A percentile compares a stretch with the other conserved stretches of the same genome.
These are phyloP conservation scores for Serripes groenlandicus DNA, from an alignment of 2,888 invertebrate species.

Conservation along the genomic window DNA sequence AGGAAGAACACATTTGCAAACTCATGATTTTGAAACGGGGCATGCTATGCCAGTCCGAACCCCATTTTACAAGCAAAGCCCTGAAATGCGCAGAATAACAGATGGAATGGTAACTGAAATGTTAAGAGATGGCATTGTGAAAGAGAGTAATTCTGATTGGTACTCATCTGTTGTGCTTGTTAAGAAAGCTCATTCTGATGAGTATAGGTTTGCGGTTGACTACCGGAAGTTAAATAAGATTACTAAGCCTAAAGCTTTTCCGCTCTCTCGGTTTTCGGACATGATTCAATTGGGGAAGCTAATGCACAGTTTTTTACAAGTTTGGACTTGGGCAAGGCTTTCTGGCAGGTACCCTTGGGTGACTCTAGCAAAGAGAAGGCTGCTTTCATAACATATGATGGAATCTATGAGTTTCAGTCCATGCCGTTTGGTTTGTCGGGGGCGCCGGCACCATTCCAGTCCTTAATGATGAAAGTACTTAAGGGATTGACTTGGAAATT, in stretches of 20 bases:
- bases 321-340: constrained; percentile 49
- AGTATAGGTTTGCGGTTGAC: constrained; percentile 43
- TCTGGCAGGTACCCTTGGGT: constrained; percentile 18
- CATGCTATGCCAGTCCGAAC: constrained; percentile 40
- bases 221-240: constrained; percentile 39
- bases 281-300: constrained; percentile 63
- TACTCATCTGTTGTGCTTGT: not conserved
- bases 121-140: not conserved
- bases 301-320: constrained; percentile 55
- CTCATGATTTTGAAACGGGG: constrained; percentile 45
- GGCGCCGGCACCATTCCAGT: constrained; percentile 40
- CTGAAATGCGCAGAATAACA: not conserved
- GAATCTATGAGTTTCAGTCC: constrained; percentile 50
- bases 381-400: constrained; percentile 58
- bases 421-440: constrained; percentile 54
- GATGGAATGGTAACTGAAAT: constrained; percentile 1
- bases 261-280: constrained; percentile 58
- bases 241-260: constrained; percentile 48
- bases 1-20: constrained; percentile 48
- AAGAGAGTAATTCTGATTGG: constrained; percentile 10
- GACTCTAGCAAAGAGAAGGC: not conserved
- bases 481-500: constrained; percentile 45
- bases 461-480: constrained; percentile 47
- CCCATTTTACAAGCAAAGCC: constrained; percentile 23
- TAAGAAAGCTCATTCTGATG: not conserved